Base-by-base conservation (phyloP, 2,888 invertebrate species). In the Amphipyra berbera region DNA sequence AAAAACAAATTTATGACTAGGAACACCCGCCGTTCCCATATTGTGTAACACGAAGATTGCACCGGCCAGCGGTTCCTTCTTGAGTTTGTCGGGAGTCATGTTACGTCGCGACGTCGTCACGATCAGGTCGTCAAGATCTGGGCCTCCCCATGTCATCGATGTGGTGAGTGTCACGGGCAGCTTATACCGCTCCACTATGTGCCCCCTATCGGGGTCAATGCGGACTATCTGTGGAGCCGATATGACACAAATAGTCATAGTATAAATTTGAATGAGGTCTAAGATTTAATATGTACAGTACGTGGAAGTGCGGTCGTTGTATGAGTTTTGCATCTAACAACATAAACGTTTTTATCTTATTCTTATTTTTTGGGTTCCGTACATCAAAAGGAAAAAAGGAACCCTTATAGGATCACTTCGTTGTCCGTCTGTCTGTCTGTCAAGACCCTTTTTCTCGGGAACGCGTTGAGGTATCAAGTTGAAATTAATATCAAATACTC, bases 81-180 rank as follows among this genome's bases (percentile, higher is more conserved):
- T 38, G 6, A 78, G 40, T 27, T 58, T n/a, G 0, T 41, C 21
- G 0, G 21, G 14, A n/a, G 61, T 52, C 72, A 83, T 62, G 10
- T 88, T 90, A 4, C 82, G 57, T 5, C 84, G 81, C 1, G 95
- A 95, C 0, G 95, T 93, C 3, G 97, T 97, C 1, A 96, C 95
- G 69, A 95, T 96, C 15, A 97, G 88, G 44, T 93, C 93, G 59
- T 96, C 95, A 14, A 95, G 83, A 47, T 93, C 81, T 0, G 89
- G 86, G 0, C 96, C 96, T 1, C 96, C 96, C 85, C 96, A 97
- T 27, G 95, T 90, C 30, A 95, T 93, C 0, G 96, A 96, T 0
- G 96, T 96, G 0, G 95, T 89, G 35, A 91, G 90, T 1, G 91
- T 87, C 0, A 91, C 83, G 0, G 96, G 96, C 9, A 96, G 78